A percentile compares a stretch with the other conserved stretches of the same genome.
Conservation (phyloP, 2,113 vertebrate species). For the Dipodomys ordii region DNA sequence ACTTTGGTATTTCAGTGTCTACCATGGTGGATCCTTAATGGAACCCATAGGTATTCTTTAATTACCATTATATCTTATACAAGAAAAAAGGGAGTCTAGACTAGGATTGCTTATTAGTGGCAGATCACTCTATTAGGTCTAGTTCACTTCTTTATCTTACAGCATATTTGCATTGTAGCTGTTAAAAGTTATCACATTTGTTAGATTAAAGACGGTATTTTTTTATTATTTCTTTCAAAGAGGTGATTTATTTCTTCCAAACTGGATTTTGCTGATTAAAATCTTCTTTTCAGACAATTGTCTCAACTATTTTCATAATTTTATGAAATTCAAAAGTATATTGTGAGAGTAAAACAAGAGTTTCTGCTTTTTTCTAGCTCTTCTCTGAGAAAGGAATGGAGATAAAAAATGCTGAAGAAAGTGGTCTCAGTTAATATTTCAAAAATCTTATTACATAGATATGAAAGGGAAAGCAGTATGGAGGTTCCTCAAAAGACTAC, state of each 20-base stretch:
- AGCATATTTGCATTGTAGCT: not conserved
- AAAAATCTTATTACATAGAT: not conserved
- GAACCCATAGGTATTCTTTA: not conserved
- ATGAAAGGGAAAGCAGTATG: not conserved
- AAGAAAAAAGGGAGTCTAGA: not conserved
- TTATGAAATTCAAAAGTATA: not conserved
- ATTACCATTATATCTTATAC: not conserved
- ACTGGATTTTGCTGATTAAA: not conserved
- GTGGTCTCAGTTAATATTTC: not conserved
- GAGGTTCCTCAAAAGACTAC: no score
- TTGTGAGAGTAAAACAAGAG: not conserved
- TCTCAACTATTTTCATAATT: not conserved
- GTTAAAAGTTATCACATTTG: not conserved
- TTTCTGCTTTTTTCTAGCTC: not conserved
- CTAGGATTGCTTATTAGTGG: not conserved
- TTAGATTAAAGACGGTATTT: not conserved
- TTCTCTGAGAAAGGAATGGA: not conserved
- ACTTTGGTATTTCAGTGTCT: no score
- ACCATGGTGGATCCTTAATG: no score
- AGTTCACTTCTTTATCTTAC: not conserved
- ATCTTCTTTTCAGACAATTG: not conserved
- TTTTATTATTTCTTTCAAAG: not conserved
- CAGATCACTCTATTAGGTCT: not conserved
- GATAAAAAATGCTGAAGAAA: not conserved
- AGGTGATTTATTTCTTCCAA: not conserved